A percentile compares a stretch with the other conserved stretches of the same genome.
Conservation (phyloP, 2,888 invertebrate genomes). For the Dicranocentrus wangi region DNA sequence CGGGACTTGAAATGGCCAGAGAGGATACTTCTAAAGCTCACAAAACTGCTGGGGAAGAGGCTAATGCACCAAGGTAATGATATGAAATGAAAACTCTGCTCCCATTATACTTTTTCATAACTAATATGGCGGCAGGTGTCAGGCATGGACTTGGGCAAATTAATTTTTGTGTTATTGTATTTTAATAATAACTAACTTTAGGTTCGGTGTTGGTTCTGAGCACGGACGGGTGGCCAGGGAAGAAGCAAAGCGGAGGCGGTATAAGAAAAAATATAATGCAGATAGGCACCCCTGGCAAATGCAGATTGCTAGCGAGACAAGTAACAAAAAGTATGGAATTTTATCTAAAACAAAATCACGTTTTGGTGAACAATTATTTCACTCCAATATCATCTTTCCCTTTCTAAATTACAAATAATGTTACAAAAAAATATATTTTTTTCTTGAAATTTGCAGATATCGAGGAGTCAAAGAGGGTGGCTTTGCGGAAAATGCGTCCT, state of each 20-base stretch:
- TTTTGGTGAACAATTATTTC: too few relatives aligned
- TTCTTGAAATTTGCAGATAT: constrained; percentile 81
- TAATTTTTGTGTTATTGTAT: neutral
- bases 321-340: constrained; percentile 90
- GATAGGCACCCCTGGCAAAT: constrained; percentile 98
- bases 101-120: too few relatives aligned
- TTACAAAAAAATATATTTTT: neutral
- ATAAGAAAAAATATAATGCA: constrained; percentile 87
- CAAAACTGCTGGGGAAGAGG: constrained; percentile 80
- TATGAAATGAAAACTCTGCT: too few relatives aligned
- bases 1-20: constrained; percentile 90
- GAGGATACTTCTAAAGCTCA: constrained; percentile 95
- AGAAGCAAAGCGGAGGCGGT: constrained; percentile 94
- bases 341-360: too few relatives aligned
- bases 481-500: constrained; percentile 95
- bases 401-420: neutral
- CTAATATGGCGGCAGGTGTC: neutral
- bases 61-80: constrained; percentile 92
- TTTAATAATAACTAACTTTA: too few relatives aligned
- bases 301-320: constrained; percentile 78
- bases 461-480: constrained; percentile 96
- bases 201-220: constrained; percentile 96
- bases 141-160: neutral
- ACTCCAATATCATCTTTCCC: neutral
- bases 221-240: constrained; percentile 95